Evolutionary conservation across 2,113 vertebrate species (phyloP), one percentile per base, ranked within the genome.

Genomic region (Nannobrachium achirus): DNA sequence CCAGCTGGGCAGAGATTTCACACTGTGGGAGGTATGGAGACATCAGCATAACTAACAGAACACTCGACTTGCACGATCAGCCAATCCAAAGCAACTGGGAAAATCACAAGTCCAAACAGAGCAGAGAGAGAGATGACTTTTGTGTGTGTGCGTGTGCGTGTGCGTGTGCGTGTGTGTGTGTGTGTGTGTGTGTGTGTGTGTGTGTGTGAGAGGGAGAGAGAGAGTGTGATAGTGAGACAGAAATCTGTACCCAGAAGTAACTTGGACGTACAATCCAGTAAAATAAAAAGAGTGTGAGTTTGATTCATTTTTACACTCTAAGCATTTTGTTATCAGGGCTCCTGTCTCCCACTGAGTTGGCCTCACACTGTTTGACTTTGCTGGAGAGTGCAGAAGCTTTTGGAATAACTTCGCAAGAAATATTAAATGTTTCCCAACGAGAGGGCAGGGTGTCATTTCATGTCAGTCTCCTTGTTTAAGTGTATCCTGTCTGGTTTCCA

Each of bases 11-110:
- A 75, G 66, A 67, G 67, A 80, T 84, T 71, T 4, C 62, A 51
- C 83, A 74, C 84, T n/a, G 71, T 64, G 41, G 88, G 89, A 68
- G 82, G 80, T 87, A 84, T 76, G 65, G 71, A 75, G 79, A 84
- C 83, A 90, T 90, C 88, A 89, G 79, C 85, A 91, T 89, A 92
- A 86, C 85, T 88, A 89, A 89, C 86, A 80, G 79, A 90, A 83
- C 55, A 76, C 76, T 85, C 66, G 20, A 62, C 4, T n/a, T n/a
- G 1, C 74, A 33, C 55, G 63, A 48, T 65, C 48, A 20, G 55
- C 69, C 16, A 56, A 83, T 83, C 77, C 79, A 73, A 64, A 75
- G 19, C 59, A 66, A 80, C 73, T 83, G 67, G 39, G 51, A 46
- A 66, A 84, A 68, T 59, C 53, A 79, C 79, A 69, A 13, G 25